Conservation (phyloP, 2,113 vertebrate genomes). For the Laticauda colubrina region DNA sequence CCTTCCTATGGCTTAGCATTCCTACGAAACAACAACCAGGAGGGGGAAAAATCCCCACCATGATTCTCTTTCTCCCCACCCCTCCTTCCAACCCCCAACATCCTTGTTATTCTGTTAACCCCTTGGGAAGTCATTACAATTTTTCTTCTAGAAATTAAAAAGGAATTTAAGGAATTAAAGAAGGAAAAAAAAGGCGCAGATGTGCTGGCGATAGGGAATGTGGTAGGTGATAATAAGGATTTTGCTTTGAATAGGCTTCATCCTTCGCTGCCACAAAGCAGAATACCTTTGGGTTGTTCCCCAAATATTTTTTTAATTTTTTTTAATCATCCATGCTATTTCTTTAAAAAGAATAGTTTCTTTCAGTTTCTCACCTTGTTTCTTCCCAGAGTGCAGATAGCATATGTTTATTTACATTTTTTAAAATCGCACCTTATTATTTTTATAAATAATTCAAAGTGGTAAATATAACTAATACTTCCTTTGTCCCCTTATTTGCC, state of each 20-base stretch:
- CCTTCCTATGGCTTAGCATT: conserved; percentile 75
- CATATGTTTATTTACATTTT: background rate
- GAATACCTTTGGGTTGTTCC: conserved; percentile 46
- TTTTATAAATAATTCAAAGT: background rate
- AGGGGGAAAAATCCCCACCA: conserved; percentile 47
- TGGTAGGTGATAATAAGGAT: background rate
- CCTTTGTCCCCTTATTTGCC: background rate
- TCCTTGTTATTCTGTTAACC: conserved; percentile 36
- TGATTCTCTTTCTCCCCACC: conserved; percentile 37
- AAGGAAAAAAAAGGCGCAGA: background rate
- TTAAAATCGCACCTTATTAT: background rate
- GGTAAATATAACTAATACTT: background rate
- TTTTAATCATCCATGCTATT: conserved; percentile 25
- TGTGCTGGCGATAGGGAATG: background rate
- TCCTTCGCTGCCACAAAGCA: conserved; percentile 52
- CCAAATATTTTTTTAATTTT: background rate
- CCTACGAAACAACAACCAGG: conserved; percentile 71
- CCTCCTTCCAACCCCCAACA: background rate
- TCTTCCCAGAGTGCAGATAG: background rate
- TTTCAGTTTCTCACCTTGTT: conserved; percentile 25
- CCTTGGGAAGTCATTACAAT: conserved; percentile 71
- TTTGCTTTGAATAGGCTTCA: conserved; percentile 8
- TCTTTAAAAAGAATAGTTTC: conserved; percentile 28
- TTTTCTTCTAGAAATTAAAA: conserved; percentile 57
- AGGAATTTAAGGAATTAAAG: conserved; percentile 42